phyloP scores from a whole-genome alignment of 2,113 vertebrate species.

The Cyprinus carpio region DNA sequence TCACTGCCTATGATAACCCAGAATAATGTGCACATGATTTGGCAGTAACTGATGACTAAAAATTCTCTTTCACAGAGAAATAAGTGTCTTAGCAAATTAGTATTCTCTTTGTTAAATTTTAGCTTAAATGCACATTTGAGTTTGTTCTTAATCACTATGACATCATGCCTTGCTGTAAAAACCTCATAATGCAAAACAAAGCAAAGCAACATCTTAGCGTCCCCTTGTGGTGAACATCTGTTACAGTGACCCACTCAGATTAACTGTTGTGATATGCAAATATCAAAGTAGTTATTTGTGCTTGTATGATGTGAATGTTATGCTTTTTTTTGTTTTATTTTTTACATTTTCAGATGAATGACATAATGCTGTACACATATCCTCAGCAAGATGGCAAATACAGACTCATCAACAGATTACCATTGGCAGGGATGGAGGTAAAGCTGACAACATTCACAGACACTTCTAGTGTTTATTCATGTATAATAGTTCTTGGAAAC shows the following conservation, averaged over 20 bases:
- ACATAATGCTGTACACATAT: conserved; percentile 93
- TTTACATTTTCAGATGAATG: conserved; percentile 85
- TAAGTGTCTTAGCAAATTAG: neutral
- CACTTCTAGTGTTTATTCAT: neutral
- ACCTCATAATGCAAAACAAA: neutral
- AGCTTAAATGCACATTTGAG: neutral
- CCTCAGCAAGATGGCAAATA: conserved; percentile 97
- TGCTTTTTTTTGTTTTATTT: neutral
- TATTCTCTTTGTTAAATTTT: neutral
- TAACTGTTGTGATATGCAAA: neutral
- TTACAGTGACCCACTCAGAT: neutral
- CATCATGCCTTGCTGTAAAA: neutral
- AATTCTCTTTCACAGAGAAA: neutral
- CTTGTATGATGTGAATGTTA: neutral
- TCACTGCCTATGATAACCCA: neutral
- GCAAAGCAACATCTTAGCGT: neutral
- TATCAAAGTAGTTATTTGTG: neutral
- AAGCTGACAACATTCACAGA: neutral
- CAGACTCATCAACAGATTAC: conserved; percentile 86
- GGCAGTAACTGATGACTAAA: neutral
- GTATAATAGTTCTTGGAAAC: neutral
- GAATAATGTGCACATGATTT: neutral
- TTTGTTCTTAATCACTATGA: neutral
- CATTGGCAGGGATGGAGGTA: conserved; percentile 89
- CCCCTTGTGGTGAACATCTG: conserved; percentile 51